Evolutionary conservation across 2,113 vertebrate genomes (phyloP).

Genomic region (Stigmatopora nigra): DNA sequence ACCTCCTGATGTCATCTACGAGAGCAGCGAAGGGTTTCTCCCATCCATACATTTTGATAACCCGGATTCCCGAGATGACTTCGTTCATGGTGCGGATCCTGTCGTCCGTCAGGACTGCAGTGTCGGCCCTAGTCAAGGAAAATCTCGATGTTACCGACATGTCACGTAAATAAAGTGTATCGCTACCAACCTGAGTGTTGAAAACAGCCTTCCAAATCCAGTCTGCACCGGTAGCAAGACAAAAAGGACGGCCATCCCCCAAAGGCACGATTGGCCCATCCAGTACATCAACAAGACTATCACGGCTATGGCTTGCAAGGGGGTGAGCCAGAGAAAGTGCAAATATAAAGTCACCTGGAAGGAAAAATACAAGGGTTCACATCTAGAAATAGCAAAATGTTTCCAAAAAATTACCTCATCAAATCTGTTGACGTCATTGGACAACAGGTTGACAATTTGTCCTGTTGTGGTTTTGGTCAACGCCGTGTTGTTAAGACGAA

Average conservation of each 20-base stretch:
- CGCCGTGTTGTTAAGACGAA: constrained; percentile 78
- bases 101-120: constrained; percentile 78
- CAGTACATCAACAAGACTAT: constrained; percentile 76
- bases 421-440: constrained; percentile 91
- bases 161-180: neutral
- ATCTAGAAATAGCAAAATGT: neutral
- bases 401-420: constrained; percentile 74
- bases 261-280: constrained; percentile 83
- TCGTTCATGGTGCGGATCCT: constrained; percentile 95
- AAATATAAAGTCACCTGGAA: constrained; percentile 83
- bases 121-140: constrained; percentile 71
- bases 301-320: constrained; percentile 77
- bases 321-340: constrained; percentile 87
- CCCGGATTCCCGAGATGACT: constrained; percentile 90
- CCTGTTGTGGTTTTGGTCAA: constrained; percentile 86
- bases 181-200: constrained; percentile 72
- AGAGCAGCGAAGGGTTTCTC: constrained; percentile 84
- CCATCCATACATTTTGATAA: constrained; percentile 98
- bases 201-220: constrained; percentile 80
- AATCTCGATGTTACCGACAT: too few relatives aligned
- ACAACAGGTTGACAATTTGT: constrained; percentile 88
- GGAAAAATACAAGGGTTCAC: constrained; percentile 10
- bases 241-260: constrained; percentile 80
- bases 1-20: constrained; percentile 82
- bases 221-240: constrained; percentile 83